These are phyloP conservation scores for Pediacus dermestoides DNA, from an alignment of 2,888 invertebrate species.

Conservation along the genomic window DNA sequence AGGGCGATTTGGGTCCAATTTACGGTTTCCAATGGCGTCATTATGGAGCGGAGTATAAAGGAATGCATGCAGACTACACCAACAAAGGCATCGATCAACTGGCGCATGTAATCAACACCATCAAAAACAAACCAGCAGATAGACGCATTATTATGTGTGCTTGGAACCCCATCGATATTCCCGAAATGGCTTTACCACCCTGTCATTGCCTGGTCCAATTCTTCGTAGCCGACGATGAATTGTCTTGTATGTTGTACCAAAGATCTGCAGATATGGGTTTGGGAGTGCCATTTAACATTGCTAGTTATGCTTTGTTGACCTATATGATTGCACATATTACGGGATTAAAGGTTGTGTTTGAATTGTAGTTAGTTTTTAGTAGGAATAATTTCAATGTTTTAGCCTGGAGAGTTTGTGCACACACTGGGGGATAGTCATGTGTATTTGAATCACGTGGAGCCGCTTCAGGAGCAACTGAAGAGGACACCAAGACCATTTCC, in stretches of 20 bases:
- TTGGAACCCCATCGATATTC: constrained; percentile 89
- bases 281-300: constrained; percentile 98
- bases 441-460: constrained; percentile 84
- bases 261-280: constrained; percentile 96
- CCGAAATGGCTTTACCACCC: constrained; percentile 93
- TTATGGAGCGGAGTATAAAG: constrained; percentile 85
- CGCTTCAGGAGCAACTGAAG: constrained; percentile 74
- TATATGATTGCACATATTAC: constrained; percentile 96
- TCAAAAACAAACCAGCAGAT: constrained; percentile 78
- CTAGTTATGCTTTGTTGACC: constrained; percentile 90
- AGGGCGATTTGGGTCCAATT: constrained; percentile 94
- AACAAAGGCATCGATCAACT: constrained; percentile 82
- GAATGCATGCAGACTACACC: constrained; percentile 77
- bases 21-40: constrained; percentile 99
- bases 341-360: constrained; percentile 72
- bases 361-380: constrained; percentile 4
- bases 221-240: constrained; percentile 76
- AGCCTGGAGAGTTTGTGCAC: constrained; percentile 92
- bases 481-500: constrained; percentile 82
- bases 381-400: constrained; percentile 22
- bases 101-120: constrained; percentile 71
- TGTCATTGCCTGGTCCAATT: constrained; percentile 96
- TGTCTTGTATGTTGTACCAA: constrained; percentile 93
- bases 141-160: constrained; percentile 89
- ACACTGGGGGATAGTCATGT: constrained; percentile 95